These are phyloP conservation scores for Mamestra configurata DNA, from an alignment of 1,140 invertebrate genomes.

Conservation along the genomic window DNA sequence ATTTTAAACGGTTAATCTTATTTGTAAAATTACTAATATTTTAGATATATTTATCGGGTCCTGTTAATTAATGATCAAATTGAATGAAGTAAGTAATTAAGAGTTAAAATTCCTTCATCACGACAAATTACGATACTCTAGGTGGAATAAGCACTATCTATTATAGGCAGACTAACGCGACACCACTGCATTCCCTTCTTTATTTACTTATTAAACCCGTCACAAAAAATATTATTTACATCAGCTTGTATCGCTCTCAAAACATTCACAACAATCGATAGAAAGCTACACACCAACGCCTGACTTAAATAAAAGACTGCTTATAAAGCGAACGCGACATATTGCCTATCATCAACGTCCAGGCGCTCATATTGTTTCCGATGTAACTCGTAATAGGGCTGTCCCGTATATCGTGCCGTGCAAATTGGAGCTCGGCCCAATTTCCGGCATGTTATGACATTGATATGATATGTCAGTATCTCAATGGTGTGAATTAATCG, in stretches of 20 bases:
- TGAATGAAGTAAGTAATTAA: no score
- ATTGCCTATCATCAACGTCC: slow-evolving; percentile 50
- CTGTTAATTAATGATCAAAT: no score
- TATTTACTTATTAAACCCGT: no score
- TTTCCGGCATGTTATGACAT: background rate
- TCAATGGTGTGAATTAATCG: background rate
- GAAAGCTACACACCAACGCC: slow-evolving; percentile 7
- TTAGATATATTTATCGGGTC: no score
- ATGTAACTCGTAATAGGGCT: slow-evolving; percentile 27
- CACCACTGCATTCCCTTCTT: no score
- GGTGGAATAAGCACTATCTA: no score
- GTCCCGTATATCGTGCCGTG: slow-evolving; percentile 8
- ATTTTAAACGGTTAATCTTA: no score
- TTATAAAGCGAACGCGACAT: slow-evolving; percentile 17
- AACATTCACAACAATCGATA: background rate
- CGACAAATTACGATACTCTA: no score
- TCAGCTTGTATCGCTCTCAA: no score
- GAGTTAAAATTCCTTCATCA: no score
- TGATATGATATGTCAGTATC: background rate
- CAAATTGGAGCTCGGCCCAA: slow-evolving; percentile 33
- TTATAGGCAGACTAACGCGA: no score
- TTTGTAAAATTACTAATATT: no score
- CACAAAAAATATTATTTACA: background rate
- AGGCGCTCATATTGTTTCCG: slow-evolving; percentile 54
- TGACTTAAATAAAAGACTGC: background rate